Evolutionary conservation across 1,140 invertebrate species (phyloP), one percentile per base, ranked within the genome.

Genomic region (Acromyrmex echinatior): DNA sequence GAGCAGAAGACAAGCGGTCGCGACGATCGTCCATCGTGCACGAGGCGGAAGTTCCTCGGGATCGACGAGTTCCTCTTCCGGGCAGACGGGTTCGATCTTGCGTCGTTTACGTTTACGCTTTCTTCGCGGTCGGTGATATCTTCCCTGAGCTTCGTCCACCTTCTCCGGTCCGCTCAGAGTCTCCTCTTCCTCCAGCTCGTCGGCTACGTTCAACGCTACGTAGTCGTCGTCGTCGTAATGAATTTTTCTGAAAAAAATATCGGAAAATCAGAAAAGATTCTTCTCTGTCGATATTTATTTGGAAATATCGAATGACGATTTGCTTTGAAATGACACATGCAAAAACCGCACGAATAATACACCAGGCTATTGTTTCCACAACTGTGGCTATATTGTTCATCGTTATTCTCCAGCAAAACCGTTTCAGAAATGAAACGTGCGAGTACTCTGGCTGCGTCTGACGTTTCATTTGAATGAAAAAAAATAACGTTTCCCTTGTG

Each of bases 21-120:
- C 97, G 92, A 98, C 97, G 93, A 99, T 98, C 51, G 98, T 98
- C 97, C 98, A 98, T 85, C 97, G 97, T 12, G 98, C 98, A 68
- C 97, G 96, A 79, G 97, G 97, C 1, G 98, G 97, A 87, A 98
- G 94, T 92, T 98, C 98, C 84, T 98, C 97, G 0, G 97, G 97
- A 94, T 98, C 94, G 6, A 93, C 90, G 18, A 94, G 88, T 86
- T 95, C 92, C 87, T 93, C 92, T 84, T 92, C 88, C 53, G 92
- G 87, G 21, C 21, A 28, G 82, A 92, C 92, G 86, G 94, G 88
- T 0, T 89, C 92, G 10, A 92, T 82, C 86, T 92, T 93, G 81
- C 91, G 91, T 86, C 91, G 87, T 86, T 93, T 93, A 51, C 94
- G 92, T 91, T 95, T 95, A 39, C 93, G 92, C 89, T 93, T 95